A percentile compares a stretch with the other conserved stretches of the same genome.
These are phyloP conservation scores for Rhagophthalmus giganteus DNA, from an alignment of 2,888 invertebrate species.

Conservation along the genomic window DNA sequence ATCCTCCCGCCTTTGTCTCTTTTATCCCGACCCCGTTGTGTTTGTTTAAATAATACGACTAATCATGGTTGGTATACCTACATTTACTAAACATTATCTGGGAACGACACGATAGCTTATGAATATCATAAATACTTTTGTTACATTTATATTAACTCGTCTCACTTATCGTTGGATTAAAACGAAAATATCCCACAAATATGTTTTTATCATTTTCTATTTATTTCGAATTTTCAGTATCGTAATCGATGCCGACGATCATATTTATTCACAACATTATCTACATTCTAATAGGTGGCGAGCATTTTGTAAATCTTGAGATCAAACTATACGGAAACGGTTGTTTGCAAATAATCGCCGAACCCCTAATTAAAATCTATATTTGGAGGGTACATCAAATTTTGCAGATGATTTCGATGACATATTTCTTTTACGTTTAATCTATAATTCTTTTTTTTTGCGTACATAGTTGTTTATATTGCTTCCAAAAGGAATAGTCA, in stretches of 20 bases:
- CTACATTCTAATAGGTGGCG: no score
- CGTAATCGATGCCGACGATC: no score
- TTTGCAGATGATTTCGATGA: no score
- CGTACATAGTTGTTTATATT: no score
- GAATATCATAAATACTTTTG: conserved; percentile 21
- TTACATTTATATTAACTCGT: conserved; percentile 23
- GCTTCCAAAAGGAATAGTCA: no score
- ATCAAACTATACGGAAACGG: no score
- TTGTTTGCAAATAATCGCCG: no score
- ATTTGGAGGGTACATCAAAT: no score
- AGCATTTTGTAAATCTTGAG: no score
- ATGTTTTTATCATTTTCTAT: neutral
- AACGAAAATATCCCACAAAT: neutral
- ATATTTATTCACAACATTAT: neutral
- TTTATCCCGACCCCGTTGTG: conserved; percentile 26
- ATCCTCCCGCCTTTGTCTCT: conserved; percentile 29
- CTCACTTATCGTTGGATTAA: neutral
- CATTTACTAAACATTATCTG: conserved; percentile 22
- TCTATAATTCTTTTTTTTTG: no score
- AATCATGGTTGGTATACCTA: conserved; percentile 29
- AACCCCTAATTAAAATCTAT: no score
- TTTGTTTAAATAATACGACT: conserved; percentile 33
- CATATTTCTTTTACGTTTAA: no score
- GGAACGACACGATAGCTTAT: conserved; percentile 23
- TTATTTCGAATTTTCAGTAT: neutral